These are phyloP conservation scores for Limnothrissa miodon DNA, from an alignment of 2,113 vertebrate species.

Conservation along the genomic window DNA sequence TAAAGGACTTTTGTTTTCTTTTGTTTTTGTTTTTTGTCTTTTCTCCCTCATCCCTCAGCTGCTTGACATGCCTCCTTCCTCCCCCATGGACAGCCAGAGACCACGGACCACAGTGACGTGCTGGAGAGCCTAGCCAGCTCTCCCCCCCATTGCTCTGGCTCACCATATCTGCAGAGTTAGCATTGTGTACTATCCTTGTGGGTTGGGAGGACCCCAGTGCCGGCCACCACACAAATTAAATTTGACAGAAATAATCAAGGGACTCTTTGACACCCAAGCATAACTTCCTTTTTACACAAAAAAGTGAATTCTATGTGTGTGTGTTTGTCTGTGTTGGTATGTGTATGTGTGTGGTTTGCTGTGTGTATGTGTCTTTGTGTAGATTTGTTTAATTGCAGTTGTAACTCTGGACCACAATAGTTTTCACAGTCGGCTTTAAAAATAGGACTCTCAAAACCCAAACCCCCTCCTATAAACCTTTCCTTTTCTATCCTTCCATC, in stretches of 20 bases:
- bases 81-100: not conserved
- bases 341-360: too few relatives aligned
- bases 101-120: conserved; percentile 1
- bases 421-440: not conserved
- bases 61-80: not conserved
- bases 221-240: not conserved
- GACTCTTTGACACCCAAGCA: not conserved
- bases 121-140: not conserved
- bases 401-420: not conserved
- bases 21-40: not conserved
- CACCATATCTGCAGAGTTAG: not conserved
- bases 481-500: not conserved
- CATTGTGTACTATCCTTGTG: not conserved
- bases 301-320: not conserved
- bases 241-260: not conserved
- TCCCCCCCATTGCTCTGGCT: too few relatives aligned
- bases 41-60: not conserved
- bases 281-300: not conserved
- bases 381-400: not conserved
- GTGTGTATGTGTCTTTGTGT: too few relatives aligned
- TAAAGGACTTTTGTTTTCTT: not conserved
- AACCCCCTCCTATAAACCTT: too few relatives aligned
- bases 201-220: not conserved
- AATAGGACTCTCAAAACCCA: not conserved
- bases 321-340: too few relatives aligned